Base-by-base conservation (phyloP, 2,888 invertebrate genomes). In the Selenia dentaria region DNA sequence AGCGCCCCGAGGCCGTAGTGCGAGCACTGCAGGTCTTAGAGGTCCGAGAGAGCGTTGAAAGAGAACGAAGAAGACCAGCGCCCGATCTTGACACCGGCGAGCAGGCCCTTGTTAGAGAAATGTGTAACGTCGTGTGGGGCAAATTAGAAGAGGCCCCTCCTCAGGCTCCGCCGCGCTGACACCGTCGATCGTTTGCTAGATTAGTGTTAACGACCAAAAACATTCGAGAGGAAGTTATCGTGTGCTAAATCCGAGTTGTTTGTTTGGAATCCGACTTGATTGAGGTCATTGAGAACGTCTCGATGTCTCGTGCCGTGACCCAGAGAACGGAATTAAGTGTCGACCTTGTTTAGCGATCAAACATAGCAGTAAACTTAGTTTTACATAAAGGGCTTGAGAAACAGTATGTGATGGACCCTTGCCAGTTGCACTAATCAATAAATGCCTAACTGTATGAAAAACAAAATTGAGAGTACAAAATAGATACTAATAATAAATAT, bases 81-180 rank as follows among this genome's bases (percentile, higher is more conserved):
- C 92, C 93, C 54, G 95, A 93, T 75, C 93, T 94, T 92, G 95
- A 96, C 68, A 95, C 97, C 63, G 96, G 96, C 9, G 98, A 98
- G 79, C 97, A 97, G 76, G 98, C 98, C 2, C 92, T 98, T 41
- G 96, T 98, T 34, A 92, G 97, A 65, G 98, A 98, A 90, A 98
- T 98, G 98, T 98, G 98, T 86, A 98, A 98, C 86, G 97, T 97
- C 35, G 97, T 97, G 27, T 97, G 97, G 97, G 93, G 97, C 54
- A 97, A 97, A 82, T 83, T 97, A 40, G 97, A 97, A 81, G 96
- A 96, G 64, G 95, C 93, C 29, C 95, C 96, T n/a, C 93, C 94
- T 31, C 88, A 84, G 51, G 87, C 87, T 0, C 87, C 89, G 0
- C 89, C 88, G 6, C 88, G 88, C 62, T 80, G 83, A 74, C 20